A percentile compares a stretch with the other conserved stretches of the same genome.
These are phyloP conservation scores for Pseudomyrmex cubaensis DNA, from an alignment of 1,140 invertebrate species.

Conservation along the genomic window DNA sequence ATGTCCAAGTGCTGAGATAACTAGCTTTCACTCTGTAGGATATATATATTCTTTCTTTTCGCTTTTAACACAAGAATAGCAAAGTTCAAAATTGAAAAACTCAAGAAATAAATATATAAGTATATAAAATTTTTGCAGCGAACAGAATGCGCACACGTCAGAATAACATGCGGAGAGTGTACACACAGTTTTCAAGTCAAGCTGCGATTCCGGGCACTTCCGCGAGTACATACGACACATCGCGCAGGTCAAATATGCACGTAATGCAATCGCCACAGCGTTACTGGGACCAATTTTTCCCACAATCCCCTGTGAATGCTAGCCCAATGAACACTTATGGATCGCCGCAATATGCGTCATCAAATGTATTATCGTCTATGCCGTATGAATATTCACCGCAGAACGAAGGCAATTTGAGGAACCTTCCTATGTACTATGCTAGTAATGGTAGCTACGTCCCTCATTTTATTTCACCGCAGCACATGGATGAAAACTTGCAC, in stretches of 20 bases:
- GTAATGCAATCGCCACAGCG: neutral
- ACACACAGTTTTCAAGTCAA: neutral
- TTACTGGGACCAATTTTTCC: slow-evolving; percentile 11
- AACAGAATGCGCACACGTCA: slow-evolving; percentile 18
- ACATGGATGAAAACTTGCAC: neutral
- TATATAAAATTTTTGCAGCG: neutral
- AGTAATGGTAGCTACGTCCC: slow-evolving; percentile 8
- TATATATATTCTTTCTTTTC: too few relatives aligned
- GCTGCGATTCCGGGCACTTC: neutral
- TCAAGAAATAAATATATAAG: neutral
- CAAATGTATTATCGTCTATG: neutral
- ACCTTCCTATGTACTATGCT: neutral
- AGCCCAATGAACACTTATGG: neutral
- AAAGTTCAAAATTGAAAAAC: too few relatives aligned
- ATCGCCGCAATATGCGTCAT: neutral
- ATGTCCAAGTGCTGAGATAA: too few relatives aligned
- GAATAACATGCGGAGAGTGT: neutral
- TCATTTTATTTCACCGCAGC: neutral
- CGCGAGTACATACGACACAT: neutral
- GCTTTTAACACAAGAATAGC: too few relatives aligned
- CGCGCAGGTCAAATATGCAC: neutral
- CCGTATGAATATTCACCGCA: neutral
- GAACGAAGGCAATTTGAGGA: slow-evolving; percentile 2
- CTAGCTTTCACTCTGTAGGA: too few relatives aligned
- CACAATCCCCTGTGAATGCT: neutral